Evolutionary conservation across 1,140 invertebrate genomes (phyloP).

Genomic region (Drosophila varians): DNA sequence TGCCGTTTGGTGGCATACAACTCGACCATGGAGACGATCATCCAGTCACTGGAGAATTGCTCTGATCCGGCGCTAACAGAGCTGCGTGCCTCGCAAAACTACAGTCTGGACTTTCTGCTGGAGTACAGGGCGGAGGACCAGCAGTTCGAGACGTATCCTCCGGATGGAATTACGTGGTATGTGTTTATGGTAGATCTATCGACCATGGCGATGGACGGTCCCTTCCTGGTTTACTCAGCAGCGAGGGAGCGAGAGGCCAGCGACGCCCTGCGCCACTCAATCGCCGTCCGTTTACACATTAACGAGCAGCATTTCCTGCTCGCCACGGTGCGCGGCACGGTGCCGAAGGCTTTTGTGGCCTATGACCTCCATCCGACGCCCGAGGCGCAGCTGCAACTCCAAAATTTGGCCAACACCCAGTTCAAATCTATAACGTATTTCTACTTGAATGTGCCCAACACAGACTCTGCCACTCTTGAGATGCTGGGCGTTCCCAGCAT

Average conservation of each 20-base stretch:
- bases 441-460: conserved; percentile 86
- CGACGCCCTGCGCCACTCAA: conserved; percentile 86
- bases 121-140: conserved; percentile 88
- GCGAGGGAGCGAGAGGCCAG: conserved; percentile 85
- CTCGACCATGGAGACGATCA: conserved; percentile 87
- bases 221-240: conserved; percentile 86
- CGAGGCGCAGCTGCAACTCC: conserved; percentile 64
- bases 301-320: conserved; percentile 69
- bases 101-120: conserved; percentile 86
- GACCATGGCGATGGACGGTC: conserved; percentile 87
- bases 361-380: conserved; percentile 62
- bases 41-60: conserved; percentile 88
- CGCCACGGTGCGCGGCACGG: conserved; percentile 76
- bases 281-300: conserved; percentile 82
- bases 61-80: conserved; percentile 85
- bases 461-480: conserved; percentile 85
- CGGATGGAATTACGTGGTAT: conserved; percentile 88
- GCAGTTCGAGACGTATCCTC: conserved; percentile 87
- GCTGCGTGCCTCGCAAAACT: conserved; percentile 49
- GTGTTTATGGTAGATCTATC: conserved; percentile 87
- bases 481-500: conserved; percentile 85
- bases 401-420: conserved; percentile 63
- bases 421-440: conserved; percentile 86
- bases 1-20: conserved; percentile 91
- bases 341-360: conserved; percentile 69